These are phyloP conservation scores for Drosophila macrospina DNA, from an alignment of 2,888 invertebrate genomes.

Conservation along the genomic window DNA sequence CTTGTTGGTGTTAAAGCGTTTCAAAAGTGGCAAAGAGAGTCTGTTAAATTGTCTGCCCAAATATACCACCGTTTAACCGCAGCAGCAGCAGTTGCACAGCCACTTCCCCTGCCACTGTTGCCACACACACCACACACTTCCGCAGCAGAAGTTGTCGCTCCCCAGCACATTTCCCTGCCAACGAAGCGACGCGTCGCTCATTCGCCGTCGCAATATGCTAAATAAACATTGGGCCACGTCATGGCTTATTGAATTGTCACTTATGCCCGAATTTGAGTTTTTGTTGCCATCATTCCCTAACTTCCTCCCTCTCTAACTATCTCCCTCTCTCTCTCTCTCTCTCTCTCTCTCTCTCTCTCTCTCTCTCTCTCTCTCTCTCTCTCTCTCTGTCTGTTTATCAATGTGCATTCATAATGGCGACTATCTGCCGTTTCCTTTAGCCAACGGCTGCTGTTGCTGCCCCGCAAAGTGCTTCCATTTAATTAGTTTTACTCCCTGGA, in stretches of 20 bases:
- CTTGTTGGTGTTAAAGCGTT: slow-evolving; percentile 64
- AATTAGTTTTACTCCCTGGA: slow-evolving; percentile 69
- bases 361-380: not conserved
- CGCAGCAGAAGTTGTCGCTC: slow-evolving; percentile 32
- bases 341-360: not conserved
- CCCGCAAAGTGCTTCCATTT: slow-evolving; percentile 76
- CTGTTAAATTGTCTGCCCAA: slow-evolving; percentile 71
- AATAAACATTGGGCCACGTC: slow-evolving; percentile 83
- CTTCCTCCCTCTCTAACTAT: not conserved
- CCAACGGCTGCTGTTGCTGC: slow-evolving; percentile 39
- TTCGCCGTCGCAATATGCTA: slow-evolving; percentile 82
- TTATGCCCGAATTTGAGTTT: slow-evolving; percentile 80
- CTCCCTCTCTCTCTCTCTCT: not conserved
- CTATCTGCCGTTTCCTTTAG: slow-evolving; percentile 56
- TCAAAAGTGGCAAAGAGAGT: slow-evolving; percentile 68
- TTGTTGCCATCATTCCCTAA: slow-evolving; percentile 51
- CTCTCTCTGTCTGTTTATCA: slow-evolving; percentile 58
- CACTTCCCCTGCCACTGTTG: slow-evolving; percentile 4
- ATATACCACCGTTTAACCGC: slow-evolving; percentile 75
- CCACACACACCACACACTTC: slow-evolving; percentile 40
- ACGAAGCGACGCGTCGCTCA: slow-evolving; percentile 72
- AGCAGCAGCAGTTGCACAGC: slow-evolving; percentile 48
- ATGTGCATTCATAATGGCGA: slow-evolving; percentile 74
- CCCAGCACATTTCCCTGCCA: slow-evolving; percentile 34
- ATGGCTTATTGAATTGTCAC: slow-evolving; percentile 85